Evolutionary conservation across 2,797 vertebrate genomes (phyloP).

Genomic region (Sandelia bainsii): DNA sequence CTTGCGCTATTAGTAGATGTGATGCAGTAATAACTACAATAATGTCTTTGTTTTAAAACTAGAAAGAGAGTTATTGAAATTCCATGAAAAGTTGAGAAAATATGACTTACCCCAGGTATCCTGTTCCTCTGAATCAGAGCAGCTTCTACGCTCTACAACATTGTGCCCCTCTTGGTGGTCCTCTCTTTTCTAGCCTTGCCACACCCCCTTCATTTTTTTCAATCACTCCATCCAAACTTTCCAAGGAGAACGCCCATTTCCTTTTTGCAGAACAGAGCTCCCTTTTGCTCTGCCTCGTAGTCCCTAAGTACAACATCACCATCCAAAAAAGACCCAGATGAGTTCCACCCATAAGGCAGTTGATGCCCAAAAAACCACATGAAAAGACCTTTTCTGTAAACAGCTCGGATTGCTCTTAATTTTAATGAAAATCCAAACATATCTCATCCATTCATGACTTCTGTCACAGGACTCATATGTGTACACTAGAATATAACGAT

Average conservation of each 20-base stretch:
- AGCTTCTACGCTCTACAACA: conserved; percentile 37
- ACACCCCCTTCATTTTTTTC: conserved; percentile 69
- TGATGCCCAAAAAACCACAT: conserved; percentile 64
- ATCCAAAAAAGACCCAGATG: conserved; percentile 59
- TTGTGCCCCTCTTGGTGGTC: conserved; percentile 68
- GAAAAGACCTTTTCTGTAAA: conserved; percentile 61
- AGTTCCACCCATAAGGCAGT: conserved; percentile 74
- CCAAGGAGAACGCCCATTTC: conserved; percentile 81
- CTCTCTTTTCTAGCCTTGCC: conserved; percentile 57
- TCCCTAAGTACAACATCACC: conserved; percentile 61
- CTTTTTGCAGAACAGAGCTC: conserved; percentile 76
- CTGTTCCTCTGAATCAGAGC: conserved; percentile 39
- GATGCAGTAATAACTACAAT: neutral
- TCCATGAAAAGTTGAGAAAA: conserved; percentile 10
- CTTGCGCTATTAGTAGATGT: neutral
- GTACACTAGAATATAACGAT: conserved; percentile 16
- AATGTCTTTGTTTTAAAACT: neutral
- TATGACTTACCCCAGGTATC: conserved; percentile 50
- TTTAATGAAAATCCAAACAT: conserved; percentile 27
- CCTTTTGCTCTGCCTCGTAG: conserved; percentile 59
- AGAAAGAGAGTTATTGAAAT: neutral
- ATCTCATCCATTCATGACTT: conserved; percentile 23
- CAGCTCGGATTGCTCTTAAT: conserved; percentile 26
- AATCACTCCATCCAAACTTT: conserved; percentile 73
- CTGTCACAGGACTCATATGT: conserved; percentile 32